Evolutionary conservation across 2,888 invertebrate genomes (phyloP).

Genomic region (Himalopsyche japonica): DNA sequence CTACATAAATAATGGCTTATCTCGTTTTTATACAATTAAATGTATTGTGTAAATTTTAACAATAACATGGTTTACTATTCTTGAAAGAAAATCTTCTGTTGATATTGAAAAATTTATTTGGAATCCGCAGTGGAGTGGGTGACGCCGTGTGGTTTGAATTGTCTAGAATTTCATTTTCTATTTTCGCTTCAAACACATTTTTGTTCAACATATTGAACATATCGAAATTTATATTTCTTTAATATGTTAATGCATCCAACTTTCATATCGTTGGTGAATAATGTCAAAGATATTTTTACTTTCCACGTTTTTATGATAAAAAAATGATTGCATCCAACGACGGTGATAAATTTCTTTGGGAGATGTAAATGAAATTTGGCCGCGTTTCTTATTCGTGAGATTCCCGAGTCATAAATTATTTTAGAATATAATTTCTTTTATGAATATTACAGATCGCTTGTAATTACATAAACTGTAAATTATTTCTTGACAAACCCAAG

Average conservation of each 20-base stretch:
- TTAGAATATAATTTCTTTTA: too few species aligned
- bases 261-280: background rate
- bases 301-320: constrained; percentile 11
- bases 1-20: too few species aligned
- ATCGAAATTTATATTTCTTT: background rate
- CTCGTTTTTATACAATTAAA: too few species aligned
- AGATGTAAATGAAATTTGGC: constrained; percentile 32
- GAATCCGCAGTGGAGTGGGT: background rate
- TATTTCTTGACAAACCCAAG: too few species aligned
- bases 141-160: background rate
- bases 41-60: background rate
- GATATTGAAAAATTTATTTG: background rate
- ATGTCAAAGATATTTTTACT: background rate
- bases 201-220: background rate
- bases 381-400: background rate
- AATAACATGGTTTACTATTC: background rate
- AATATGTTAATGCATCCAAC: background rate
- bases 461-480: too few species aligned
- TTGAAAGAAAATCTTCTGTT: background rate
- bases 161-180: background rate
- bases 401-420: background rate
- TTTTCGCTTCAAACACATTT: background rate
- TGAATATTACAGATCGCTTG: too few species aligned
- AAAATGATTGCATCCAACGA: constrained; percentile 31
- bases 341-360: constrained; percentile 20